A percentile compares a stretch with the other conserved stretches of the same genome.
Conservation (phyloP, 1,140 invertebrate genomes). For the Anoplolepis gracilipes region DNA sequence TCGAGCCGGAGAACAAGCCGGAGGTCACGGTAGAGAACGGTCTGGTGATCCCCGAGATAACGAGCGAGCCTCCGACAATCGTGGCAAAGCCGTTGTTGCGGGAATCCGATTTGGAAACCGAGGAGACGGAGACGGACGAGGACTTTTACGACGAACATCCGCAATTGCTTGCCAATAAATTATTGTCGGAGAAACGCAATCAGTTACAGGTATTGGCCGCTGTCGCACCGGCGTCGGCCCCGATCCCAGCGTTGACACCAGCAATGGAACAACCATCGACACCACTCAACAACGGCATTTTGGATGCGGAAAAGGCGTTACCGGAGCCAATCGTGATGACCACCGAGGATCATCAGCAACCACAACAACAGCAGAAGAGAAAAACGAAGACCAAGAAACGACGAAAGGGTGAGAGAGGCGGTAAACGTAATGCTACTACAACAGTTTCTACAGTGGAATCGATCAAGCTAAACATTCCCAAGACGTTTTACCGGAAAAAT, state of each 20-base stretch:
- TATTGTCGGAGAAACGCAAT: conserved; percentile 91
- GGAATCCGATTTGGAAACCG: conserved; percentile 94
- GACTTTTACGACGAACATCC: conserved; percentile 94
- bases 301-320: conserved; percentile 74
- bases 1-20: conserved; percentile 72
- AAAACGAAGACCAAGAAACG: conserved; percentile 87
- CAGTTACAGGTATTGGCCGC: conserved; percentile 88
- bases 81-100: conserved; percentile 81
- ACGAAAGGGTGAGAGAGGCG: conserved; percentile 82
- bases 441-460: conserved; percentile 75
- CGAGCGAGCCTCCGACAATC: conserved; percentile 19
- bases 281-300: conserved; percentile 87
- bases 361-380: conserved; percentile 79
- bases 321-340: conserved; percentile 15
- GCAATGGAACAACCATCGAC: conserved; percentile 61
- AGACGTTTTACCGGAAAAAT: conserved; percentile 80
- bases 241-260: conserved; percentile 73
- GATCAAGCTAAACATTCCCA: conserved; percentile 85
- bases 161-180: conserved; percentile 89
- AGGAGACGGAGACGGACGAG: conserved; percentile 93
- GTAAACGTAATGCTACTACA: conserved; percentile 63
- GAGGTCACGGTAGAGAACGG: conserved; percentile 78
- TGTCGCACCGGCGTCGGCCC: conserved; percentile 79
- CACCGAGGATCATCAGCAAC: conserved; percentile 47
- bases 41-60: neutral